phyloP scores from a whole-genome alignment of 2,888 invertebrate species.

The Protophormia terraenovae region DNA sequence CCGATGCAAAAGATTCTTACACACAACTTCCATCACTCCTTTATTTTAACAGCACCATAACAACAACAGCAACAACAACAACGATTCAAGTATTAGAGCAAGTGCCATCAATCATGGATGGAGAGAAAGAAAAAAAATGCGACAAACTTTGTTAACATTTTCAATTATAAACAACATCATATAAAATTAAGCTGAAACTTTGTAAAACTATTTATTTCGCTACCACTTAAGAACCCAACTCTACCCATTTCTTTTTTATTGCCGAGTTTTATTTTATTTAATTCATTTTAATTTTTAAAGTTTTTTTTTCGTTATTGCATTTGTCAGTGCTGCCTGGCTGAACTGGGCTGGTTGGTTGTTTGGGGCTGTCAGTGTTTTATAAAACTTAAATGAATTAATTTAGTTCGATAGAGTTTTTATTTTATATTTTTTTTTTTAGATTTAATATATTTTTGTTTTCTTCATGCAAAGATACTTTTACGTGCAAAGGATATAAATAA shows the following conservation, averaged over 20 bases:
- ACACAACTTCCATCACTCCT: background rate
- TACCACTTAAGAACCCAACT: background rate
- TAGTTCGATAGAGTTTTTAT: conserved; percentile 25
- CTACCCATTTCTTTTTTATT: background rate
- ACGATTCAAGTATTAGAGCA: background rate
- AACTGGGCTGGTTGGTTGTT: too few relatives aligned
- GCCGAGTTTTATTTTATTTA: conserved; percentile 15
- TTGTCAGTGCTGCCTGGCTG: conserved; percentile 32
- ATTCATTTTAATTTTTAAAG: background rate
- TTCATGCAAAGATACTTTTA: background rate
- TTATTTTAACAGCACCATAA: background rate
- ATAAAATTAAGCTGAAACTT: conserved; percentile 42
- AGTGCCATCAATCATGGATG: conserved; percentile 9
- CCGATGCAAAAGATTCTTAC: background rate
- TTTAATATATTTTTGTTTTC: background rate
- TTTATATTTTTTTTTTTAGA: background rate
- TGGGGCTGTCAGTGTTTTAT: conserved; percentile 38
- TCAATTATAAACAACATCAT: conserved; percentile 41
- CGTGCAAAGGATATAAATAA: background rate
- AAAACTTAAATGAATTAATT: conserved; percentile 61
- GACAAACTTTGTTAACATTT: conserved; percentile 33
- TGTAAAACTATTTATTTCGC: conserved; percentile 32
- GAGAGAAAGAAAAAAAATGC: background rate
- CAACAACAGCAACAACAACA: background rate
- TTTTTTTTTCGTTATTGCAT: background rate